Evolutionary conservation across 2,113 vertebrate genomes (phyloP).

Genomic region (Amblyornis subalaris): DNA sequence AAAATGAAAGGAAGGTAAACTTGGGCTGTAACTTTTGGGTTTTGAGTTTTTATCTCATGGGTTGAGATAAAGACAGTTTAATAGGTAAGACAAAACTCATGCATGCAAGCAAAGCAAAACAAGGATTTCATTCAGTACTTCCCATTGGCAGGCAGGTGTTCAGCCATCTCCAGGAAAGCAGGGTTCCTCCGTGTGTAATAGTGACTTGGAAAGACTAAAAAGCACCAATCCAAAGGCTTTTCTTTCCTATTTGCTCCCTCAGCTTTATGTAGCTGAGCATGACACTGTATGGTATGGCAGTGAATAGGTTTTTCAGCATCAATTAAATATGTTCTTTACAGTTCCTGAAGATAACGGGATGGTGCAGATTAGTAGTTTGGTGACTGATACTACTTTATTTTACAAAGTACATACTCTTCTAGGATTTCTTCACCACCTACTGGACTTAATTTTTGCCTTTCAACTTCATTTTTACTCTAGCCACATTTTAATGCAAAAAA

Average conservation of each 20-base stretch:
- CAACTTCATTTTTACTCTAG: background rate
- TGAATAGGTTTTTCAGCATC: background rate
- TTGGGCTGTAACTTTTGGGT: fast-evolving
- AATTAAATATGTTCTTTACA: background rate
- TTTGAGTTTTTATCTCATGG: background rate
- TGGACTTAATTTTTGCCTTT: background rate
- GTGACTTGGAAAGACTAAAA: background rate
- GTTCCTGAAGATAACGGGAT: background rate
- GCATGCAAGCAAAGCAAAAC: fast-evolving
- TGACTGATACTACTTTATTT: background rate
- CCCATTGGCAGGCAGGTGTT: background rate
- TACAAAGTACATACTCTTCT: background rate
- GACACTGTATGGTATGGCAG: fast-evolving
- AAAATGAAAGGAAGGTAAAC: background rate
- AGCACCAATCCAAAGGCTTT: too few relatives aligned
- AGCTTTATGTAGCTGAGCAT: background rate
- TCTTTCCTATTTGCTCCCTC: background rate
- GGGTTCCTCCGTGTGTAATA: fast-evolving
- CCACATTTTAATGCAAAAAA: background rate
- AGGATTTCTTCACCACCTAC: background rate
- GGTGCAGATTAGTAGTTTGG: background rate
- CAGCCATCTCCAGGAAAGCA: background rate
- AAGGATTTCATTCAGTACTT: background rate
- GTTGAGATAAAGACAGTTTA: background rate
- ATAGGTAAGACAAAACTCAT: background rate